These are phyloP conservation scores for Thymelicus sylvestris DNA, from an alignment of 2,888 invertebrate species.

Conservation along the genomic window DNA sequence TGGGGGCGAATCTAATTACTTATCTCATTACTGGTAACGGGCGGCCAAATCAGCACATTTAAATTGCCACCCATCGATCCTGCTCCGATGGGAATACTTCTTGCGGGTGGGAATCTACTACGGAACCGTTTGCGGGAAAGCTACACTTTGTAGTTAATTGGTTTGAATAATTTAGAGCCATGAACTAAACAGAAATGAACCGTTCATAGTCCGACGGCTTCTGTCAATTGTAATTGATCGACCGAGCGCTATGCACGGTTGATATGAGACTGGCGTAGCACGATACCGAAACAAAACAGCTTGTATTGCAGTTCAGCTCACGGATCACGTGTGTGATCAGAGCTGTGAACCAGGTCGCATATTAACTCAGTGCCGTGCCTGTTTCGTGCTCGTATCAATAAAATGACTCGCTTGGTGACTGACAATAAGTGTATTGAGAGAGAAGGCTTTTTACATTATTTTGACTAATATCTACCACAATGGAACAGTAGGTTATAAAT, in stretches of 20 bases:
- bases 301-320: no score
- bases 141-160: slow-evolving; percentile 5
- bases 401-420: no score
- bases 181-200: not conserved
- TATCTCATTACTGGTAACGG: slow-evolving; percentile 67
- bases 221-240: slow-evolving; percentile 1
- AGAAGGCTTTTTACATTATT: no score
- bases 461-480: no score
- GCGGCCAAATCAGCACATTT: slow-evolving; percentile 67
- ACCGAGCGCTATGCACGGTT: not conserved
- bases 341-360: no score
- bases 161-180: slow-evolving; percentile 2
- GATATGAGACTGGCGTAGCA: no score
- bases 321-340: no score
- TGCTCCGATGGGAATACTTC: slow-evolving; percentile 44
- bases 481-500: no score
- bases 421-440: no score
- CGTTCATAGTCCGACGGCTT: not conserved
- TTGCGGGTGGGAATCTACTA: slow-evolving; percentile 8
- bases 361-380: no score
- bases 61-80: slow-evolving; percentile 62
- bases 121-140: not conserved
- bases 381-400: no score
- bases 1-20: slow-evolving; percentile 67
- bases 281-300: no score